Evolutionary conservation across 2,888 invertebrate genomes (phyloP).

Genomic region (Eupsilia transversa): DNA sequence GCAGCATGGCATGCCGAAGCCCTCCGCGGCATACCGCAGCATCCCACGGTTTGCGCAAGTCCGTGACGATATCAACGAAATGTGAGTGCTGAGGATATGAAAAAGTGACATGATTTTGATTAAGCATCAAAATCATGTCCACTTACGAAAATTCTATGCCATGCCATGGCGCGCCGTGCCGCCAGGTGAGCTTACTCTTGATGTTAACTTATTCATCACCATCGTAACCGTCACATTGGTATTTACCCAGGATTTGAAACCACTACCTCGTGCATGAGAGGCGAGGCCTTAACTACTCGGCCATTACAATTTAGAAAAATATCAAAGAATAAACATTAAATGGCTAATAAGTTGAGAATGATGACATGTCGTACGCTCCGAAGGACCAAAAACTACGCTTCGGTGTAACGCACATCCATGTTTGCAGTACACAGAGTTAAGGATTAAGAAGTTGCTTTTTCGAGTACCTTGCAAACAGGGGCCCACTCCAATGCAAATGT

Average conservation of each 20-base stretch:
- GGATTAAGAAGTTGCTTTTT: conserved; percentile 81
- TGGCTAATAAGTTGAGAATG: background rate
- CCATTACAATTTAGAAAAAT: too few species aligned
- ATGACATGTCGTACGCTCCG: background rate
- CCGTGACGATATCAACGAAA: background rate
- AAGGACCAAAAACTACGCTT: conserved; percentile 1
- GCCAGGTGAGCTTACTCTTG: background rate
- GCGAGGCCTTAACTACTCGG: too few species aligned
- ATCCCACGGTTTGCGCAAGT: background rate
- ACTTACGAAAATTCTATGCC: background rate
- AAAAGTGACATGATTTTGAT: too few species aligned
- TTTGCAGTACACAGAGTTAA: conserved; percentile 61
- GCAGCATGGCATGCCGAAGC: background rate
- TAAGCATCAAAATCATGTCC: background rate
- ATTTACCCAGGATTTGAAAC: too few species aligned
- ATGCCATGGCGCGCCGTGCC: background rate
- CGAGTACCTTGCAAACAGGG: conserved; percentile 75
- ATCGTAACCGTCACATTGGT: background rate
- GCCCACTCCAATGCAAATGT: conserved; percentile 71
- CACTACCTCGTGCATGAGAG: too few species aligned
- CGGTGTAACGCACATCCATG: conserved; percentile 67
- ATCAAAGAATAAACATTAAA: background rate
- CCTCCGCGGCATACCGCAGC: background rate
- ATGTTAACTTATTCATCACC: background rate
- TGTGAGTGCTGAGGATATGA: background rate